phyloP scores from a whole-genome alignment of 1,140 invertebrate genomes.

The Brachionus angularis region DNA sequence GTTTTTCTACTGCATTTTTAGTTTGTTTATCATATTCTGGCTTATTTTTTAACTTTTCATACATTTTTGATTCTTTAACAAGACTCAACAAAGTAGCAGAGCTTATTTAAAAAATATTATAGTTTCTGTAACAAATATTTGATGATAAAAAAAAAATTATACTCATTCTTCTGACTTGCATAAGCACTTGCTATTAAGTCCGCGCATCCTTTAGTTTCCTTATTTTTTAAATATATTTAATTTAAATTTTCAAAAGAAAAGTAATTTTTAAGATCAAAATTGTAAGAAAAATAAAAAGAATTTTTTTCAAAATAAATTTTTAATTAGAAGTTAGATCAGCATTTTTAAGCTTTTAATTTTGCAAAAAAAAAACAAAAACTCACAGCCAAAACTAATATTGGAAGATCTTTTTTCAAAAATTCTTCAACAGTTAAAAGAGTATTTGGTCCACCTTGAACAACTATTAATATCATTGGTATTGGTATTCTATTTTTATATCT shows the following conservation, averaged over 20 bases:
- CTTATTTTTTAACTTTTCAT: background rate
- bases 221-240: too few species aligned
- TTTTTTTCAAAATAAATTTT: too few species aligned
- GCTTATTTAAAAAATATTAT: too few species aligned
- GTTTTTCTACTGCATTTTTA: background rate
- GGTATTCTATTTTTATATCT: background rate
- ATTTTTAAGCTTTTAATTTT: too few species aligned
- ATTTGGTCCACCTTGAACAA: conserved; percentile 58
- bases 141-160: too few species aligned
- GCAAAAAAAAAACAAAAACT: too few species aligned
- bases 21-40: conserved; percentile 1
- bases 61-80: conserved; percentile 2
- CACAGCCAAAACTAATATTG: conserved; percentile 52
- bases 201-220: conserved; percentile 57
- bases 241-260: too few species aligned
- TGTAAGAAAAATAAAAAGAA: background rate
- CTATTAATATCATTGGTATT: conserved; percentile 55
- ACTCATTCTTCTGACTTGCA: conserved; percentile 10
- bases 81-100: background rate
- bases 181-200: conserved; percentile 55
- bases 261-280: background rate
- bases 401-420: conserved; percentile 51
- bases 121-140: too few species aligned
- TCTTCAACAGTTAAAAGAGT: conserved; percentile 53
- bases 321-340: too few species aligned